Evolutionary conservation across 2,888 invertebrate species (phyloP).

Genomic region (Syrphus vitripennis): DNA sequence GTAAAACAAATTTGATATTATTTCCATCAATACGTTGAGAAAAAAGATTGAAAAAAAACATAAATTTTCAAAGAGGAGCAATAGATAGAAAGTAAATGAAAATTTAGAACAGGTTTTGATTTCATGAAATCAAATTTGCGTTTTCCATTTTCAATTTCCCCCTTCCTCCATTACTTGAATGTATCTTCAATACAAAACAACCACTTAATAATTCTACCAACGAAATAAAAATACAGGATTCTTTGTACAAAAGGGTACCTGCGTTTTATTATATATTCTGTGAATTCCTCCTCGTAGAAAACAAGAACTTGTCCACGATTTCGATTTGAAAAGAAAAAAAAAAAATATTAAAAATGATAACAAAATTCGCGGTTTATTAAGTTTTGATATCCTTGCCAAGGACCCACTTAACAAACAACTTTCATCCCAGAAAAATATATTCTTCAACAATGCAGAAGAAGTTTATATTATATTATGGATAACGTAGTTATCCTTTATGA

Average conservation of each 20-base stretch:
- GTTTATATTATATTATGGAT: constrained; percentile 40
- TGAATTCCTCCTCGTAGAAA: not conserved
- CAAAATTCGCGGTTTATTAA: constrained; percentile 68
- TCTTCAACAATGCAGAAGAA: constrained; percentile 38
- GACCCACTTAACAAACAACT: constrained; percentile 58
- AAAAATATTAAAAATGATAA: constrained; percentile 4
- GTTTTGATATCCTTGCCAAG: constrained; percentile 52
- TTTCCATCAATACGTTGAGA: too few species aligned
- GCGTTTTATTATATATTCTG: not conserved
- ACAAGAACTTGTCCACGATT: constrained; percentile 54
- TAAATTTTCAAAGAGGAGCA: constrained; percentile 20
- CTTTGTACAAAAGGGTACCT: constrained; percentile 44
- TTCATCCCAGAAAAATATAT: constrained; percentile 38
- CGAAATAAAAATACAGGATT: constrained; percentile 15
- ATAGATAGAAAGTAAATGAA: not conserved
- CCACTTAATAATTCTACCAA: constrained; percentile 61
- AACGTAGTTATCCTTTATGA: constrained; percentile 46
- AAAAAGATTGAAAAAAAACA: constrained; percentile 33
- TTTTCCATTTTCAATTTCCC: constrained; percentile 48
- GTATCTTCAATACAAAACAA: constrained; percentile 9
- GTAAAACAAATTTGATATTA: too few species aligned
- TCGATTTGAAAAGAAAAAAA: constrained; percentile 31
- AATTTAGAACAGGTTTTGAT: constrained; percentile 59
- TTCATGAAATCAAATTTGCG: constrained; percentile 58
- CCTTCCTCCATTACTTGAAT: not conserved